Conservation (phyloP, 1,140 invertebrate genomes). For the Drosophila lini region DNA sequence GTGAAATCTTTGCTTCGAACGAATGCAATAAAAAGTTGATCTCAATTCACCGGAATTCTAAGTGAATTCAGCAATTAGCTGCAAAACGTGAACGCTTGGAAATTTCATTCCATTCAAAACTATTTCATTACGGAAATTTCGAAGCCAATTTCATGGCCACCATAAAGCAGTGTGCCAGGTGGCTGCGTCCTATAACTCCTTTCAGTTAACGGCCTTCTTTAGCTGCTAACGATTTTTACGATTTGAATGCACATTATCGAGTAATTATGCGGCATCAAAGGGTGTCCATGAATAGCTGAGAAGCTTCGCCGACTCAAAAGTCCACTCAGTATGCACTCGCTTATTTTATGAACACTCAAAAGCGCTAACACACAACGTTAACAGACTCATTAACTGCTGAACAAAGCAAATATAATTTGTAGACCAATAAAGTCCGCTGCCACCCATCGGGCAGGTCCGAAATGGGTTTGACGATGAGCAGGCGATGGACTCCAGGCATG, state of each 20-base stretch:
- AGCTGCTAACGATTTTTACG: conserved; percentile 52
- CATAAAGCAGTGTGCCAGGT: conserved; percentile 32
- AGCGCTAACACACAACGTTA: conserved; percentile 81
- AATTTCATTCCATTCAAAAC: conserved; percentile 15
- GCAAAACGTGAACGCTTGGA: background rate
- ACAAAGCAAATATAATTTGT: conserved; percentile 83
- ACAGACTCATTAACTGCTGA: conserved; percentile 77
- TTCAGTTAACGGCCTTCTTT: conserved; percentile 23
- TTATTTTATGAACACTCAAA: conserved; percentile 77
- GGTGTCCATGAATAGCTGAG: conserved; percentile 41
- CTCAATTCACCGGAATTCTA: background rate
- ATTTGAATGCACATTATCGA: conserved; percentile 76
- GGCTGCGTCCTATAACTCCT: conserved; percentile 5
- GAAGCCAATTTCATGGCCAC: conserved; percentile 25
- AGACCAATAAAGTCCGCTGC: conserved; percentile 70
- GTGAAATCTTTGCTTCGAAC: background rate
- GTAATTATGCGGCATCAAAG: conserved; percentile 74
- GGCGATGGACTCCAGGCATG: conserved; percentile 34
- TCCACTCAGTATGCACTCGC: conserved; percentile 29
- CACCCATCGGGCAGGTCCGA: conserved; percentile 29
- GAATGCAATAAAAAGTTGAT: conserved; percentile 20
- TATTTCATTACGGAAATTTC: conserved; percentile 26
- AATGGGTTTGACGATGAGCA: background rate
- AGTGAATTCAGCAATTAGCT: conserved; percentile 41
- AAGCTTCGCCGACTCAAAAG: conserved; percentile 25